These are phyloP conservation scores for Cosmopolites sordidus DNA, from an alignment of 2,888 invertebrate species.

Conservation along the genomic window DNA sequence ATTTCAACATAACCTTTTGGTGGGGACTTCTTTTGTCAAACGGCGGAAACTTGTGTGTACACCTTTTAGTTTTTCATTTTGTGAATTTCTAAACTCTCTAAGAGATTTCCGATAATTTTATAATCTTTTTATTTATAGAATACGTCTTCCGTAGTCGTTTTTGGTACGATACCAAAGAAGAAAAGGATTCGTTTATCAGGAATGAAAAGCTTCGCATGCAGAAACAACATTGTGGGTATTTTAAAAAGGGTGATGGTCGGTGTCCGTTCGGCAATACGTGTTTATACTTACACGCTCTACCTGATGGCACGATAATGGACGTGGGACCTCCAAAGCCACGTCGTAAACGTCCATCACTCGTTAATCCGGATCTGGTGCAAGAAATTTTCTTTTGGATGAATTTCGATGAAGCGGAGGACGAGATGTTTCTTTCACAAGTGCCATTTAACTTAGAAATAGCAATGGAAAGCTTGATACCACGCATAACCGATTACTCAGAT, in stretches of 20 bases:
- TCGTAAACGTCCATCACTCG: conserved; percentile 16
- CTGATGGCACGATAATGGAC: conserved; percentile 64
- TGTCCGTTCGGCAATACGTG: conserved; percentile 83
- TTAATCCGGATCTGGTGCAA: conserved; percentile 28
- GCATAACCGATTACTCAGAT: too few relatives aligned
- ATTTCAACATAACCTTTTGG: too few relatives aligned
- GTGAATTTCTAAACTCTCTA: neutral
- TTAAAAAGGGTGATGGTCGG: conserved; percentile 66
- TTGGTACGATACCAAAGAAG: conserved; percentile 72
- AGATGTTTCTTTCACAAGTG: conserved; percentile 1
- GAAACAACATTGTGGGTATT: conserved; percentile 63
- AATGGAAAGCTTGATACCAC: too few relatives aligned
- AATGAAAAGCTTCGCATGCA: conserved; percentile 66
- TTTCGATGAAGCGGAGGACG: conserved; percentile 18
- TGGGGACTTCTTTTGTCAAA: too few relatives aligned
- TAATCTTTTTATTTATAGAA: conserved; percentile 44
- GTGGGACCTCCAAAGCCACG: conserved; percentile 50
- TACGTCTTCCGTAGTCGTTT: conserved; percentile 74
- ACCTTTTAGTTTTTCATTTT: too few relatives aligned
- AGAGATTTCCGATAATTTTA: too few relatives aligned
- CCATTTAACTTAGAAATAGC: too few relatives aligned
- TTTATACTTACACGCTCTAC: conserved; percentile 71
- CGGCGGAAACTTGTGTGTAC: too few relatives aligned
- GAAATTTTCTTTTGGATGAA: conserved; percentile 31
- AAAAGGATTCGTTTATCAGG: conserved; percentile 66